Evolutionary conservation across 2,888 invertebrate species (phyloP), one percentile per base, ranked within the genome.

Genomic region (Drosophila mayaguana): DNA sequence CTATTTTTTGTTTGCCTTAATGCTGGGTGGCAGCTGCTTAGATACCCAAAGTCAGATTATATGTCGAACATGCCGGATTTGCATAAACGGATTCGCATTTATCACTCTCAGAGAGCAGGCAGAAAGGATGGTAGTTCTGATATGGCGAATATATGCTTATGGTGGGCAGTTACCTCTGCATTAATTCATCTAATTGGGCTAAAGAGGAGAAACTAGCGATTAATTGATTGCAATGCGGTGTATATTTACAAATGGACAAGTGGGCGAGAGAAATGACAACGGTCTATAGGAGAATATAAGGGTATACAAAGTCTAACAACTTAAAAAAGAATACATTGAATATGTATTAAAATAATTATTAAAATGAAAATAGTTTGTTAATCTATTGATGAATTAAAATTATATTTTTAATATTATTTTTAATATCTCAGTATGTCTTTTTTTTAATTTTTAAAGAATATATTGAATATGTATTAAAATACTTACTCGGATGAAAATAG

Each of bases 1-100:
- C 60, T 70, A 60, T 65, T 68, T 46, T 46, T 16, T 46, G 9
- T 65, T 63, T 22, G 36, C 54, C 11, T 22, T 60, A 53, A 67
- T 75, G 60, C 59, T 60, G 75, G 59, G 53, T 62, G 75, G 81
- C 73, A 54, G 40, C 75, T 69, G 72, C 11, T 63, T 63, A 64
- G 77, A 72, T 77, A 59, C 40, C 56, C 56, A 34, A 16, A 40
- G 34, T 18, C 25, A 18, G 66, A 77, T 66, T 77, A 60, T 53
- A 67, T 56, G 64, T 62, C 42, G 40, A 65, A 83, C 68, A 63
- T 32, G 53, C 28, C 46, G 18, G 40, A 75, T 79, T 75, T 61
- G 45, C 80, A 80, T 66, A 77, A 63, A 55, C 71, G 71, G 60
- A 54, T 6, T 50, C 40, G 5, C 65, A 70, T 79, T 70, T 63